Evolutionary conservation across 1,140 invertebrate genomes (phyloP).

Genomic region (Drosophila nebulosa): DNA sequence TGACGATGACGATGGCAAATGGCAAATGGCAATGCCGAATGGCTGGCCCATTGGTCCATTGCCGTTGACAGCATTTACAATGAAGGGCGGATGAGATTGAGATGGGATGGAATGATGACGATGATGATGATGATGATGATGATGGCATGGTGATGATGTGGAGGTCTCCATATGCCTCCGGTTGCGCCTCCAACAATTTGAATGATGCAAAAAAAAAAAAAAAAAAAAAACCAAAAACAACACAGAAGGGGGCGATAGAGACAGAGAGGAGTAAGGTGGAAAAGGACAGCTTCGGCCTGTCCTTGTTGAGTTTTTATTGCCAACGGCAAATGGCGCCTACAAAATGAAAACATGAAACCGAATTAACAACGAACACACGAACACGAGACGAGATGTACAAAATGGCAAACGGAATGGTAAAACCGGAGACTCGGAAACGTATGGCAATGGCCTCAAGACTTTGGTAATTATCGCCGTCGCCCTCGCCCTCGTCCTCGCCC

Average conservation of each 20-base stretch:
- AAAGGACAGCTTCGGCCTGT: constrained; percentile 11
- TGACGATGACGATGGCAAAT: background rate
- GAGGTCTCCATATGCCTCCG: background rate
- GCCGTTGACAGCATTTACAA: constrained; percentile 31
- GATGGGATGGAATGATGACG: constrained; percentile 29
- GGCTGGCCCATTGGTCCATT: constrained; percentile 5
- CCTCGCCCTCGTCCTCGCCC: background rate
- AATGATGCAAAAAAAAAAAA: constrained; percentile 40
- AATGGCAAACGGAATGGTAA: constrained; percentile 18
- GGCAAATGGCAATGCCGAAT: constrained; percentile 25
- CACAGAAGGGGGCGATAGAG: background rate
- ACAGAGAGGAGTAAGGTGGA: background rate
- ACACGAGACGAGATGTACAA: constrained; percentile 28
- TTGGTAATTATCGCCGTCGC: constrained; percentile 45
- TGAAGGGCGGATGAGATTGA: constrained; percentile 20
- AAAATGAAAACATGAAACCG: constrained; percentile 72
- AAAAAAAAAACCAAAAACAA: background rate
- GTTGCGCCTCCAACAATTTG: constrained; percentile 27
- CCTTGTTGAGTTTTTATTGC: constrained; percentile 59
- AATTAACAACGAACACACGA: constrained; percentile 56
- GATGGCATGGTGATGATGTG: constrained; percentile 15
- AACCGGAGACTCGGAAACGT: constrained; percentile 37
- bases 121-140: constrained; percentile 12
- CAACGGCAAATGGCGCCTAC: constrained; percentile 54
- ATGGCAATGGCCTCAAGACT: constrained; percentile 35